phyloP scores from a whole-genome alignment of 2,113 vertebrate genomes.

The Amphilophus citrinellus region DNA sequence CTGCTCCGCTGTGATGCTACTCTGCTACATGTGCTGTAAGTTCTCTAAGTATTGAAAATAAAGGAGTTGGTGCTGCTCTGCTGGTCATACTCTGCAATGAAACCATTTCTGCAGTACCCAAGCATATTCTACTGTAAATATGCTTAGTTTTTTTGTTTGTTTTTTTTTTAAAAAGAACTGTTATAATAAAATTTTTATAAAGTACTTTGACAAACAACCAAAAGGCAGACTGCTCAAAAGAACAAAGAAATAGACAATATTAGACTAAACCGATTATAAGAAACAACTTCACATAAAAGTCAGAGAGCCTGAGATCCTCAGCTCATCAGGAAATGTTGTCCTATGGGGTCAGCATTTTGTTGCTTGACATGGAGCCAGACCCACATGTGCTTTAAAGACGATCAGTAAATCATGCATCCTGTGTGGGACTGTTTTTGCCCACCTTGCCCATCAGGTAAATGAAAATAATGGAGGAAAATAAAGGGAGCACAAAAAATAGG shows the following conservation, averaged over 20 bases:
- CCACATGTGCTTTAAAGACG: background rate
- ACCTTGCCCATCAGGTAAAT: background rate
- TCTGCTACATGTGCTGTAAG: background rate
- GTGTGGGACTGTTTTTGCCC: fast-evolving
- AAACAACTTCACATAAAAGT: background rate
- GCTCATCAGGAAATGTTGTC: background rate
- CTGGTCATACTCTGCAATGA: background rate
- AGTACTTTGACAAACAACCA: no score
- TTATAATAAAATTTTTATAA: no score
- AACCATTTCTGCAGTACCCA: background rate
- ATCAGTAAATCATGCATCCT: fast-evolving
- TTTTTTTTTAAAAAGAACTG: no score
- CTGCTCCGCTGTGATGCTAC: background rate
- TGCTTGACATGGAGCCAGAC: background rate
- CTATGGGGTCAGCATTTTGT: background rate
- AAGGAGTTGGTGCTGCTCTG: background rate
- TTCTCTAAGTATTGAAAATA: fast-evolving
- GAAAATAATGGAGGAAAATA: background rate
- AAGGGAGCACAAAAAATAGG: background rate
- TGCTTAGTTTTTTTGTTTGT: no score
- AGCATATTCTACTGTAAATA: no score
- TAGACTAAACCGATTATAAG: background rate
- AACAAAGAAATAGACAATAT: background rate
- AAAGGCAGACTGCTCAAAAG: no score
- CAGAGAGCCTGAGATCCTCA: background rate